Evolutionary conservation across 2,888 invertebrate genomes (phyloP), one percentile per base, ranked within the genome.

Genomic region (Anticlea derivata): DNA sequence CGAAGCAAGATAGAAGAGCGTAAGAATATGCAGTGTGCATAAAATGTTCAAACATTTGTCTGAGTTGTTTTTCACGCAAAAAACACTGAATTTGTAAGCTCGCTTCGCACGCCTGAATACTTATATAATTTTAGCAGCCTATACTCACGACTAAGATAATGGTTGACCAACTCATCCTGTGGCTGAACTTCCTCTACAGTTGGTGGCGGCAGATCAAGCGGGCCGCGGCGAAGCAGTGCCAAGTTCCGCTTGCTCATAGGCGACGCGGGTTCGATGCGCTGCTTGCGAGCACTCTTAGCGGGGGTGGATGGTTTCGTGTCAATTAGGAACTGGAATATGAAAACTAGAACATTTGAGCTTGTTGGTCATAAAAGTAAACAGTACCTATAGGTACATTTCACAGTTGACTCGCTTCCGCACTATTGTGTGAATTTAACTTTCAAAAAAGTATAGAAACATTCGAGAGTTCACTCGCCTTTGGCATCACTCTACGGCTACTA

Each of bases 241-340:
- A 93, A 58, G 73, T 91, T 93, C 51, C 92, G 75, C 51, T 81
- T 83, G 73, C 87, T 88, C 88, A 90, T 87, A 0, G 91, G 91
- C 0, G 91, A 91, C 0, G 84, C 80, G 1, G 78, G 65, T 44
- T 83, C 84, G 7, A 63, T 11, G 12, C 60, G 58, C 22, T 65
- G 65, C 49, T 73, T 76, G 24, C 75, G 74, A 0, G 66, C 66
- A 29, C 71, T 70, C 51, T 84, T 83, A 0, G 66, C 70, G 0
- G 86, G 86, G 0, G 86, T 86, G 0, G 55, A 34, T 0, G 80
- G 70, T 1, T 70, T 76, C 0, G 61, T 62, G 40, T 86, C 82
- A 59, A 87, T 71, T 20, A 86, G 35, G 58, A 68, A 89, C 87
- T 87, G 72, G 1, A 30, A 17, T 17, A n/a, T n/a, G n/a, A n/a